Base-by-base conservation (phyloP, 2,113 vertebrate species). In the Oceanodroma tethys region DNA sequence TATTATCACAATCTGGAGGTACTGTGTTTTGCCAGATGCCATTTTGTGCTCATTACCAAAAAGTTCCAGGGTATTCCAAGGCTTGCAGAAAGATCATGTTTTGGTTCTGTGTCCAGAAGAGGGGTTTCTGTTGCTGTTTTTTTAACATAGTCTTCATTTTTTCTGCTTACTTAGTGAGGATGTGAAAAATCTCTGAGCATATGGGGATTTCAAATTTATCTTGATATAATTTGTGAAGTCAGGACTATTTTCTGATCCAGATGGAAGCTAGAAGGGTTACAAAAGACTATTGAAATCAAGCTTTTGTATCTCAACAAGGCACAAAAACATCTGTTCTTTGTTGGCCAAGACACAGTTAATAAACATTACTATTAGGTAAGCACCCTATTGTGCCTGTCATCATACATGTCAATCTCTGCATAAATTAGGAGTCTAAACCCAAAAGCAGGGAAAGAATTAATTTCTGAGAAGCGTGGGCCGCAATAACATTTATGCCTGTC, bases 271-370 rank as follows among this genome's bases (percentile, higher is more conserved):
- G 68, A 67, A 76, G 40, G 53, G 26, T 94, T 89, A 91, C 62
- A 89, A 90, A 95, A 85, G 52, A 78, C 65, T 65, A 27, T 5
- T 62, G 66, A 88, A 93, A 93, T 62, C 59, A 81, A 75, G 58
- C 56, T 93, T 85, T 60, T 86, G 42, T 70, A 63, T 75, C 68
- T 88, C 85, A 93, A 67, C 18, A 85, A 48, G 42, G 84, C 63
- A 90, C 62, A 92, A 80, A 94, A 92, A 50, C 82, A 94, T 86
- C 87, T 91, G 78, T 59, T 96, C 81, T 92, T 95, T 95, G 70
- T 78, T 95, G 88, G 56, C 79, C 72, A 93, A 97, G 86, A 81
- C 52, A 86, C 70, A 88, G 72, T 75, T 81, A 95, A 95, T 93
- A 91, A 87, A 73, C 45, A 47, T 89, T 94, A 96, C 79, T 93